phyloP scores from a whole-genome alignment of 2,113 vertebrate species.

The Lota lota region DNA sequence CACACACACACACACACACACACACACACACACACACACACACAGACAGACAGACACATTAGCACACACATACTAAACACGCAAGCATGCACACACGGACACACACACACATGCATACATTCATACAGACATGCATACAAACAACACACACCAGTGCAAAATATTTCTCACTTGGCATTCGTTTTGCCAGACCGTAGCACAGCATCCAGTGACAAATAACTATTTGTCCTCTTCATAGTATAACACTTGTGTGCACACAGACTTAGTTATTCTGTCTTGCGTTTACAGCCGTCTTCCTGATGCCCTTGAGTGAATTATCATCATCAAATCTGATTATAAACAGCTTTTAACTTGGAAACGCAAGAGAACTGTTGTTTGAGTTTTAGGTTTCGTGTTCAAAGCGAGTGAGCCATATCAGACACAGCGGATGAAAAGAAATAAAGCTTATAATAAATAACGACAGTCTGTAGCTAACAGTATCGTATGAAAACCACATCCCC shows the following conservation, averaged over 20 bases:
- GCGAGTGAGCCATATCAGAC: too few relatives aligned
- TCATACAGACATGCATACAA: conserved; percentile 24
- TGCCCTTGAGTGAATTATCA: conserved; percentile 42
- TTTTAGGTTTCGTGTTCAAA: too few relatives aligned
- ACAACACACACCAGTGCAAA: too few relatives aligned
- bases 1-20: too few relatives aligned
- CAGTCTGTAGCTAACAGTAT: conserved; percentile 50
- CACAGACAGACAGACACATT: too few relatives aligned
- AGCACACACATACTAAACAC: too few relatives aligned
- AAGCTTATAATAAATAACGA: conserved; percentile 53
- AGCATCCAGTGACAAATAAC: too few relatives aligned
- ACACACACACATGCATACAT: conserved; percentile 13
- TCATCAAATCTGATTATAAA: conserved; percentile 45
- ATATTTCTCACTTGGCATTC: too few relatives aligned
- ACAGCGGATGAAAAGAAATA: conserved; percentile 30
- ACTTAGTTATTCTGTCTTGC: conserved; percentile 13
- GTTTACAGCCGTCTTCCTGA: conserved; percentile 3
- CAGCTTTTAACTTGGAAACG: conserved; percentile 32
- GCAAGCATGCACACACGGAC: not conserved
- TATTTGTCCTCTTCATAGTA: too few relatives aligned
- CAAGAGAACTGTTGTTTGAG: too few relatives aligned
- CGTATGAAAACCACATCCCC: conserved; percentile 61
- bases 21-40: too few relatives aligned
- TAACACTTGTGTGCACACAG: conserved; percentile 11
- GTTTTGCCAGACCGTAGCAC: too few relatives aligned